Evolutionary conservation across 2,797 vertebrate genomes (phyloP).

Genomic region (Limnodromus scolopaceus): DNA sequence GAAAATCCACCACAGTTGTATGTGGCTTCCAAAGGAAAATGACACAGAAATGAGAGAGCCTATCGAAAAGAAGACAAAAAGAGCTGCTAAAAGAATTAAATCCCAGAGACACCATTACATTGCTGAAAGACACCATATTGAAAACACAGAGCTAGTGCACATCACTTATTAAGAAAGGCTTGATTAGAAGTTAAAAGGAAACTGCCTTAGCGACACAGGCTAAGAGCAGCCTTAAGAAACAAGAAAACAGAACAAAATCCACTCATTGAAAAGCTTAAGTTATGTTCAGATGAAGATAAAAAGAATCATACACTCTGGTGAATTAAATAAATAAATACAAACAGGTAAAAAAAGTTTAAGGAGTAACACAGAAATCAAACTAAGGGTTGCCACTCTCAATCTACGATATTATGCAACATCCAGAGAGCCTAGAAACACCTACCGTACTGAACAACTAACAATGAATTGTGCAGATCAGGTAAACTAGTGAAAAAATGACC

Average conservation of each 20-base stretch:
- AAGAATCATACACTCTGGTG: neutral
- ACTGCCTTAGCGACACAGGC: neutral
- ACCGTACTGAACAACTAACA: neutral
- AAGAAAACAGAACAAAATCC: neutral
- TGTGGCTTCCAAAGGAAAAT: neutral
- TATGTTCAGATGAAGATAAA: neutral
- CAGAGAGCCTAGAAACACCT: neutral
- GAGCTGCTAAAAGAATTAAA: neutral
- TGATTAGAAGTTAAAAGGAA: neutral
- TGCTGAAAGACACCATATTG: neutral
- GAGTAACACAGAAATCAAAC: neutral
- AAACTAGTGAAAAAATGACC: neutral
- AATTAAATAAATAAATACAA: neutral
- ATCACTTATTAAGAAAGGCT: neutral
- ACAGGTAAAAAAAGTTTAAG: neutral
- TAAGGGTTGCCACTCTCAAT: neutral
- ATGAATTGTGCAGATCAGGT: neutral
- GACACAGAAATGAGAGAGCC: neutral
- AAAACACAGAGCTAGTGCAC: neutral
- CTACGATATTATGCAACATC: neutral
- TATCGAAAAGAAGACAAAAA: slow-evolving; percentile 15
- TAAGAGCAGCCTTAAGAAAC: neutral
- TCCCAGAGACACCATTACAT: neutral
- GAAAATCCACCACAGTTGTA: neutral
- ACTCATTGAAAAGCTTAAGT: neutral